A percentile compares a stretch with the other conserved stretches of the same genome.
Evolutionary conservation across 1,140 invertebrate species (phyloP).

Genomic region (Calephelis virginiensis): DNA sequence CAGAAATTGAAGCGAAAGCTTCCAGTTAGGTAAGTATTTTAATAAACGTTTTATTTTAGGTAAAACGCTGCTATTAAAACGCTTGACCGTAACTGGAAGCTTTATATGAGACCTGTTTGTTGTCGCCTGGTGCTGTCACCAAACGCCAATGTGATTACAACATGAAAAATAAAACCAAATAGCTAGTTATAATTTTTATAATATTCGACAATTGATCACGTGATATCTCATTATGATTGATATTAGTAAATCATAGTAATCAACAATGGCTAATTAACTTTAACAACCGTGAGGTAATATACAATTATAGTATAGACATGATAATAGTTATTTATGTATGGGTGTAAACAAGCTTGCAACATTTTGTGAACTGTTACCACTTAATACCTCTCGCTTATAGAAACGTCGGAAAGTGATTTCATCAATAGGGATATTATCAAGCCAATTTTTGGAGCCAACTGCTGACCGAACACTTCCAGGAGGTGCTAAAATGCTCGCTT

Average conservation of each 20-base stretch:
- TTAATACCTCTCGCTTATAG: slow-evolving; percentile 33
- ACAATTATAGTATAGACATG: not conserved
- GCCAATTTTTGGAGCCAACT: slow-evolving; percentile 27
- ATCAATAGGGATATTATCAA: slow-evolving; percentile 27
- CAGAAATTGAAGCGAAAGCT: no score
- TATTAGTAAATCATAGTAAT: no score
- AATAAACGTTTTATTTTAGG: no score
- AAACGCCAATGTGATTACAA: no score
- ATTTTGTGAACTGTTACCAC: not conserved
- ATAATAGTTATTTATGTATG: not conserved
- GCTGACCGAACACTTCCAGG: slow-evolving; percentile 37
- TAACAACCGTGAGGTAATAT: not conserved
- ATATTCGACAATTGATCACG: not conserved
- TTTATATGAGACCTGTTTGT: no score
- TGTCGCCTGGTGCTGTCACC: no score
- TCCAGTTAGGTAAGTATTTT: no score
- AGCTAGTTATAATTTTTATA: not conserved
- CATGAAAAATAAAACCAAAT: no score
- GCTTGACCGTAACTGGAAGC: no score
- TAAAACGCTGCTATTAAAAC: no score
- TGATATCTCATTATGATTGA: no score
- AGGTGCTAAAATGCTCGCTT: slow-evolving; percentile 31
- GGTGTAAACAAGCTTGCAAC: not conserved
- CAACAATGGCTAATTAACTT: no score
- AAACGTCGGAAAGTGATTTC: slow-evolving; percentile 41